Evolutionary conservation across 2,797 vertebrate species (phyloP).

Genomic region (Dryobates pubescens): DNA sequence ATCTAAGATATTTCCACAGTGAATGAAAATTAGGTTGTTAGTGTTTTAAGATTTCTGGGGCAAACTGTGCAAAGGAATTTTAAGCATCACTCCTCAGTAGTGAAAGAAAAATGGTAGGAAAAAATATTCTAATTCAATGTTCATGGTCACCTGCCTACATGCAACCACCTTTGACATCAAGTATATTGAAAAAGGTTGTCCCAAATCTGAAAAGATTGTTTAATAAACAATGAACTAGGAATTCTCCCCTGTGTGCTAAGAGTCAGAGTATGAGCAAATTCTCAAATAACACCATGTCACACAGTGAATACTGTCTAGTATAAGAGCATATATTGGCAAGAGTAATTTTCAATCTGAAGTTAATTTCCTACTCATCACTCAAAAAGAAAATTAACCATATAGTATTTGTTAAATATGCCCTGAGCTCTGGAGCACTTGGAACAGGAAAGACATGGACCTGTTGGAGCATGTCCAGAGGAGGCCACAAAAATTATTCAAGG

Average conservation of each 20-base stretch:
- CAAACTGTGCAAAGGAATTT: background rate
- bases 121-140: background rate
- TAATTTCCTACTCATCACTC: background rate
- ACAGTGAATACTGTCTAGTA: slow-evolving; percentile 35
- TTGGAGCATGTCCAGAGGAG: no score
- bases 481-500: no score
- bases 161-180: background rate
- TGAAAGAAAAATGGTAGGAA: background rate
- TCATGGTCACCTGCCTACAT: background rate
- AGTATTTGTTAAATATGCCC: background rate
- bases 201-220: background rate
- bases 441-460: background rate
- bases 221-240: background rate
- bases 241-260: background rate
- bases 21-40: background rate
- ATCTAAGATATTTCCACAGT: background rate
- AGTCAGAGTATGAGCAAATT: slow-evolving; percentile 13
- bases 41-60: background rate
- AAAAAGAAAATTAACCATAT: background rate
- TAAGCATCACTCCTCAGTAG: background rate
- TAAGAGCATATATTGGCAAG: background rate
- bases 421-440: background rate
- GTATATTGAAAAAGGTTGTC: background rate
- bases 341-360: slow-evolving; percentile 1
- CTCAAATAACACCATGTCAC: slow-evolving; percentile 46